Percentiles rank a stretch among this genome's conserved stretches.
Conservation (phyloP, 2,797 vertebrate genomes). For the Sylvia borin region DNA sequence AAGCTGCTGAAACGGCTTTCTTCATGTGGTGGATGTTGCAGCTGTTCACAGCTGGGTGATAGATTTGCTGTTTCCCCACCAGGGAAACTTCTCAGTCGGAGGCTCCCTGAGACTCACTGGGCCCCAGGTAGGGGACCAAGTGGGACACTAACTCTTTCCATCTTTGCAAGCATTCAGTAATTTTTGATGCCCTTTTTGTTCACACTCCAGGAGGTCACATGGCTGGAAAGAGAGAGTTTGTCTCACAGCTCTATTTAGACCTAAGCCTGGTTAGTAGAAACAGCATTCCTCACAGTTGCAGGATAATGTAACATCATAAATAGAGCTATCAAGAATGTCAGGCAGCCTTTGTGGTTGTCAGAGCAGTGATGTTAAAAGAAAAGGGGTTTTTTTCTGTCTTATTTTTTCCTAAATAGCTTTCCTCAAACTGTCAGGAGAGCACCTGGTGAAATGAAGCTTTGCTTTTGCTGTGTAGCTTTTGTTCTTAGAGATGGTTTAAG, state of each 20-base stretch:
- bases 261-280: constrained; percentile 50
- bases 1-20: not conserved
- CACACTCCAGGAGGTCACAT: not conserved
- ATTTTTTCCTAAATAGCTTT: constrained; percentile 32
- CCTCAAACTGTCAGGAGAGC: constrained; percentile 56
- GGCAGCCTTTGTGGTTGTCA: constrained; percentile 69
- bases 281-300: constrained; percentile 51
- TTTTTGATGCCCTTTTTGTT: not conserved
- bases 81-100: not conserved
- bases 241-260: constrained; percentile 53
- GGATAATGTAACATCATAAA: constrained; percentile 70
- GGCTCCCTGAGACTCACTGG: not conserved
- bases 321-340: constrained; percentile 74
- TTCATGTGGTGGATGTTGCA: not conserved
- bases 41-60: not conserved
- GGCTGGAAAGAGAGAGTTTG: not conserved
- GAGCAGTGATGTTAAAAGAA: constrained; percentile 67
- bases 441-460: constrained; percentile 65
- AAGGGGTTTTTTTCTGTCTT: not conserved
- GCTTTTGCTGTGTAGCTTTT: constrained; percentile 42
- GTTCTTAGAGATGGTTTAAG: constrained; percentile 46
- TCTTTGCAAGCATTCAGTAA: not conserved
- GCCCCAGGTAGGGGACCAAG: not conserved
- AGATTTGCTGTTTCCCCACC: not conserved
- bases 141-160: not conserved